Evolutionary conservation across 53 echinoderm and acorn worm species (phyloP), one percentile per base, ranked within the genome.

Genomic region (Zoroaster sp.): DNA sequence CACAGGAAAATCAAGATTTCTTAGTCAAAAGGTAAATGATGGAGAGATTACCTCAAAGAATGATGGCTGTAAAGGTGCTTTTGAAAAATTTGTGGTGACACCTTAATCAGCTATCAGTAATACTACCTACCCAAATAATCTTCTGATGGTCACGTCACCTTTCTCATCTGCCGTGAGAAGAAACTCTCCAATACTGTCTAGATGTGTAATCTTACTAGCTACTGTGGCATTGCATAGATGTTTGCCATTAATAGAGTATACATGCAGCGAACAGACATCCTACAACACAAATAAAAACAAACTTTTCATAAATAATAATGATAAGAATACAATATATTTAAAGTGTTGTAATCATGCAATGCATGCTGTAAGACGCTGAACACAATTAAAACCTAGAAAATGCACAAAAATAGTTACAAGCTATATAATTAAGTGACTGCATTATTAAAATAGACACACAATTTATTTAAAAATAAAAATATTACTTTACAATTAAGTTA

Each of bases 181-280:
- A 86, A 89, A 95, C 78, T 98, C 95, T 15, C 91, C 86, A 7
- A 75, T 85, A 40, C 96, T 94, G 77, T 95, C 93, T 72, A 98
- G 89, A 75, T 96, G 94, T 10, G 91, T 98, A 25, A 98, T 77
- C 25, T 53, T 67, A 3, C 94, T 91, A 14, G 94, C 75, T 5
- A 90, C 36, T 1, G 72, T 71, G 43, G 96, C 80, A 42, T 83
- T 86, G 80, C 89, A 74, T 36, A 96, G 90, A 31, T 91, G 93
- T 70, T 94, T 98, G 65, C 99, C 99, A 44, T 98, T 98, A 35
- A 96, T 91, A 39, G 99, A 98, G 47, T 96, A 98, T 32, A 98
- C 89, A 70, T 98, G 99, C 54, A 95, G 80, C 23, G 89, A 89
- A 32, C 91, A 92, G 30, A 89, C 75, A 49, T 95, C 95, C 95